Conservation (phyloP, 2,113 vertebrate species). For the Xiphias gladius region DNA sequence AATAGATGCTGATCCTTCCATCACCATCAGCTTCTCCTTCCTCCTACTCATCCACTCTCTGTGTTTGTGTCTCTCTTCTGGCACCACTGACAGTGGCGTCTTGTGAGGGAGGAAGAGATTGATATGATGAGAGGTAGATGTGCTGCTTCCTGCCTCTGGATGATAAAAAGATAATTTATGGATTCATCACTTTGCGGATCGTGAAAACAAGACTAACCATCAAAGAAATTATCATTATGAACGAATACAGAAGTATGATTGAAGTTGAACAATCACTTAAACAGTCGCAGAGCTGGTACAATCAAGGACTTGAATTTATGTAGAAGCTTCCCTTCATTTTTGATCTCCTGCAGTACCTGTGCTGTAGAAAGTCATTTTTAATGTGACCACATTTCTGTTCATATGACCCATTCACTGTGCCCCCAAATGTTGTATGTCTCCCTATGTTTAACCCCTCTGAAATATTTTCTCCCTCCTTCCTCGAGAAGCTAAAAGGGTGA, state of each 20-base stretch:
- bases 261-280: constrained; percentile 74
- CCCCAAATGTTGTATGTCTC: constrained; percentile 50
- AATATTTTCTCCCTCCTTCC: constrained; percentile 59
- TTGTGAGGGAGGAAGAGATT: constrained; percentile 75
- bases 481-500: constrained; percentile 68
- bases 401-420: constrained; percentile 37
- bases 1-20: constrained; percentile 74
- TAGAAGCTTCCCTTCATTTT: constrained; percentile 55
- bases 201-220: constrained; percentile 61
- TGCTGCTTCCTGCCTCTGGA: constrained; percentile 72
- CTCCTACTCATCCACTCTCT: constrained; percentile 77
- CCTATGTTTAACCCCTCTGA: constrained; percentile 62
- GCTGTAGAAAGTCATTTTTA: constrained; percentile 24
- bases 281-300: constrained; percentile 57
- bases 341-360: constrained; percentile 44
- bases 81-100: constrained; percentile 65
- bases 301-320: constrained; percentile 74
- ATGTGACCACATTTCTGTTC: constrained; percentile 33
- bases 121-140: constrained; percentile 76
- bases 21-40: constrained; percentile 75
- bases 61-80: constrained; percentile 76
- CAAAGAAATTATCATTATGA: constrained; percentile 67
- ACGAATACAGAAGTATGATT: constrained; percentile 63
- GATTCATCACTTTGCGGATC: constrained; percentile 65
- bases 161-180: constrained; percentile 66